A percentile compares a stretch with the other conserved stretches of the same genome.
These are phyloP conservation scores for Otolemur garnettii DNA, from an alignment of 2,113 vertebrate genomes.

Conservation along the genomic window DNA sequence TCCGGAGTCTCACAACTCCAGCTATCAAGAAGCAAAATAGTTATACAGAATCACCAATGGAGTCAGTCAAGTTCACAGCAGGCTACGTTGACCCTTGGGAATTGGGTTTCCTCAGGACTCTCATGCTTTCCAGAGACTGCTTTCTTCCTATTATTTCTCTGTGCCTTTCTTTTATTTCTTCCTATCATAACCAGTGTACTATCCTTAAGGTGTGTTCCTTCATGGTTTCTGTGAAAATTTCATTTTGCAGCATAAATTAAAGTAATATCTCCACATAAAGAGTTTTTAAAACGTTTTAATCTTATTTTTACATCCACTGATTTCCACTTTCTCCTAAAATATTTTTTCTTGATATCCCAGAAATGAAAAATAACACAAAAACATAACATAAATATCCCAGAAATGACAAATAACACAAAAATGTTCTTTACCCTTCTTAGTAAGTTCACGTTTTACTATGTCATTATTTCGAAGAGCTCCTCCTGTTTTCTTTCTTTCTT, in stretches of 20 bases:
- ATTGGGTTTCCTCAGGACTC: background rate
- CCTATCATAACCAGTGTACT: too few species aligned
- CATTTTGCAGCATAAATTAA: background rate
- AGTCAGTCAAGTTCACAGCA: background rate
- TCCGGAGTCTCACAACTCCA: conserved; percentile 19
- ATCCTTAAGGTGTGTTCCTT: background rate
- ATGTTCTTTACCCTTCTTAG: background rate
- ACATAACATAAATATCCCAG: background rate
- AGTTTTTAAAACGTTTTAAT: background rate
- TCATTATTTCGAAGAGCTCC: background rate
- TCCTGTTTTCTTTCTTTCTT: background rate
- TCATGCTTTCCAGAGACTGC: background rate
- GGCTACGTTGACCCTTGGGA: background rate
- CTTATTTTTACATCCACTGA: background rate
- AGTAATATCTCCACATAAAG: background rate
- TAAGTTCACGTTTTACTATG: background rate
- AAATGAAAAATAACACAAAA: background rate
- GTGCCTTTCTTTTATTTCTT: background rate
- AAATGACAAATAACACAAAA: background rate
- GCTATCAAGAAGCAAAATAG: background rate
- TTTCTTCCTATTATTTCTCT: background rate
- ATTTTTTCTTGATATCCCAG: background rate
- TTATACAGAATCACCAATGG: background rate
- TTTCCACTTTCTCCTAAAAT: background rate
- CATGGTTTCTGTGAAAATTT: background rate